Evolutionary conservation across 35 echinoderm and acorn worm species (phyloP).

Genomic region (Patiria miniata): DNA sequence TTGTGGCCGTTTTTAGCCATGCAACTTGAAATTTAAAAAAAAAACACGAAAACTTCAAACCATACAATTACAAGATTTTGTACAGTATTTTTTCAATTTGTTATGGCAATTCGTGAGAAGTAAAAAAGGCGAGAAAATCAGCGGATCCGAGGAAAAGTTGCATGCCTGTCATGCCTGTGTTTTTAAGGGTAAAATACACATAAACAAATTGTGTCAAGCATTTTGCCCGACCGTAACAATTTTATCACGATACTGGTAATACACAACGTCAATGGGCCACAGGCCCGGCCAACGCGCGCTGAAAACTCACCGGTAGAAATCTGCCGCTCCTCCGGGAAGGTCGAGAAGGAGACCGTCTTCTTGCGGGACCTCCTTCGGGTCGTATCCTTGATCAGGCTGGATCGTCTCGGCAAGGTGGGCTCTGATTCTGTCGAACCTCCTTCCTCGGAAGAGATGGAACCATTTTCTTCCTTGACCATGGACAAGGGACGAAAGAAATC

Average conservation of each 20-base stretch:
- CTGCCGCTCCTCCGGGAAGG: slow-evolving; percentile 79
- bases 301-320: slow-evolving; percentile 83
- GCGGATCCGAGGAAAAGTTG: too few relatives aligned
- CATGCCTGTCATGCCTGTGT: too few relatives aligned
- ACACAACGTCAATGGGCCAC: not conserved
- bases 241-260: slow-evolving; percentile 14
- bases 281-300: too few relatives aligned
- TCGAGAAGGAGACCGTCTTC: slow-evolving; percentile 89
- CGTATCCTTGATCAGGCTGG: slow-evolving; percentile 85
- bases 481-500: not conserved
- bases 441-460: slow-evolving; percentile 16
- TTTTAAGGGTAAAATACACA: too few relatives aligned
- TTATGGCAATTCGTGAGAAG: too few relatives aligned
- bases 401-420: slow-evolving; percentile 56
- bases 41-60: too few relatives aligned
- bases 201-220: too few relatives aligned
- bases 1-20: too few relatives aligned
- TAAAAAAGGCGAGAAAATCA: too few relatives aligned
- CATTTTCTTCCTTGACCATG: slow-evolving; percentile 18
- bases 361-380: slow-evolving; percentile 64
- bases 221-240: not conserved
- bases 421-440: slow-evolving; percentile 4
- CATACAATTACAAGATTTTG: too few relatives aligned
- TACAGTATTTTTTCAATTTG: too few relatives aligned
- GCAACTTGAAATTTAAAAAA: too few relatives aligned